A percentile compares a stretch with the other conserved stretches of the same genome.
Evolutionary conservation across 2,113 vertebrate genomes (phyloP).

Genomic region (Galeopterus variegatus): DNA sequence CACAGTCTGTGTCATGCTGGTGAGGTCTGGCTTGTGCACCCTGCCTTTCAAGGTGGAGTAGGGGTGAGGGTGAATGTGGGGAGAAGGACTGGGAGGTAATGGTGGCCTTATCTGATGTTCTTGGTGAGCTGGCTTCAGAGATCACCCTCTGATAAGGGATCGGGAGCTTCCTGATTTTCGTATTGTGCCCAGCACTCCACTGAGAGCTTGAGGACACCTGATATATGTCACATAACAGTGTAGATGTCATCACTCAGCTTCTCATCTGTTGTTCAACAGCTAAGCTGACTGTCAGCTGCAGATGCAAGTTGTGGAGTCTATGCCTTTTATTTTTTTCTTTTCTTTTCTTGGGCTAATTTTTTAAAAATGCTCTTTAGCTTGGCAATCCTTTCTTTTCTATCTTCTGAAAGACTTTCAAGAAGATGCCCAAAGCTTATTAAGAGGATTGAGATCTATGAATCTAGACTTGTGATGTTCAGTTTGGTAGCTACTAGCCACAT

Average conservation of each 20-base stretch:
- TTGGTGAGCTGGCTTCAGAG: background rate
- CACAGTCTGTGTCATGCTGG: background rate
- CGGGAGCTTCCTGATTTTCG: background rate
- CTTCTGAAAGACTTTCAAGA: background rate
- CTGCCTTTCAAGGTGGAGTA: background rate
- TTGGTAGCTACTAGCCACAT: background rate
- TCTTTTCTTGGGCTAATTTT: conserved; percentile 4
- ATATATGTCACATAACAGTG: rapidly evolving
- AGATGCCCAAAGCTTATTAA: background rate
- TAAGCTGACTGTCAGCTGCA: background rate
- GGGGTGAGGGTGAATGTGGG: background rate
- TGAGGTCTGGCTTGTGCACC: background rate
- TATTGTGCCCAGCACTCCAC: background rate
- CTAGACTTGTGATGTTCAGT: background rate
- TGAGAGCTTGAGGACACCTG: background rate
- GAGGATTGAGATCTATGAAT: background rate
- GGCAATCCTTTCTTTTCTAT: background rate
- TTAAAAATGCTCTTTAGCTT: background rate
- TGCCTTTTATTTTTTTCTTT: conserved; percentile 10
- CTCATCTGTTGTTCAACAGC: background rate
- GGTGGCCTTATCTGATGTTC: background rate
- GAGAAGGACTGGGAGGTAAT: background rate
- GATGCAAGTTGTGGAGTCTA: background rate
- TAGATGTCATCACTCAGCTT: background rate
- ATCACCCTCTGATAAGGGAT: background rate